Percentiles rank a stretch among this genome's conserved stretches.
Conservation (phyloP, 1,140 invertebrate species). For the Heliconius eleuchia region DNA sequence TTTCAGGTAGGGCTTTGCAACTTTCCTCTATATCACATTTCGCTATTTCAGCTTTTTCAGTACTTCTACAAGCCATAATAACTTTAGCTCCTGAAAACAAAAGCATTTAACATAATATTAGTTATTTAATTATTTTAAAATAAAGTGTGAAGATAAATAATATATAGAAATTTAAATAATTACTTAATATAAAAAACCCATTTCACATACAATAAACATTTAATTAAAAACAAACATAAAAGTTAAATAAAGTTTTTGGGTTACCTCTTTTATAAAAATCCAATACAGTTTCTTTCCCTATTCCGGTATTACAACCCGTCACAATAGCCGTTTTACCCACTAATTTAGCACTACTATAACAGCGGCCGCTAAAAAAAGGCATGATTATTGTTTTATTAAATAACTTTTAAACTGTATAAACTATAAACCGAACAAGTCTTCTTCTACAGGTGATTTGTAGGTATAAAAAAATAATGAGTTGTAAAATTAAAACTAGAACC, state of each 20-base stretch:
- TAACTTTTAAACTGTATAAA: background rate
- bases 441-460: background rate
- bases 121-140: background rate
- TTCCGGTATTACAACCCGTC: conserved; percentile 95
- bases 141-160: background rate
- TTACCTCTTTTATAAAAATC: conserved; percentile 88
- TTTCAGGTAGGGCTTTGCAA: conserved; percentile 72
- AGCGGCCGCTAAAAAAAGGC: conserved; percentile 83
- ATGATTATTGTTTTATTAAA: conserved; percentile 57
- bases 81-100: conserved; percentile 84
- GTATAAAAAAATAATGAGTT: background rate
- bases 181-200: background rate
- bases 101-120: background rate
- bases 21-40: conserved; percentile 74
- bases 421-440: background rate
- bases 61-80: conserved; percentile 88
- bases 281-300: conserved; percentile 92
- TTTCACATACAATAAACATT: background rate
- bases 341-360: conserved; percentile 82
- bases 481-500: background rate
- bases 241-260: background rate
- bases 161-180: background rate
- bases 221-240: background rate
- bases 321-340: conserved; percentile 90
- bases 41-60: conserved; percentile 80